These are phyloP conservation scores for Atherinosoma microstoma DNA, from an alignment of 2,797 vertebrate genomes.

Conservation along the genomic window DNA sequence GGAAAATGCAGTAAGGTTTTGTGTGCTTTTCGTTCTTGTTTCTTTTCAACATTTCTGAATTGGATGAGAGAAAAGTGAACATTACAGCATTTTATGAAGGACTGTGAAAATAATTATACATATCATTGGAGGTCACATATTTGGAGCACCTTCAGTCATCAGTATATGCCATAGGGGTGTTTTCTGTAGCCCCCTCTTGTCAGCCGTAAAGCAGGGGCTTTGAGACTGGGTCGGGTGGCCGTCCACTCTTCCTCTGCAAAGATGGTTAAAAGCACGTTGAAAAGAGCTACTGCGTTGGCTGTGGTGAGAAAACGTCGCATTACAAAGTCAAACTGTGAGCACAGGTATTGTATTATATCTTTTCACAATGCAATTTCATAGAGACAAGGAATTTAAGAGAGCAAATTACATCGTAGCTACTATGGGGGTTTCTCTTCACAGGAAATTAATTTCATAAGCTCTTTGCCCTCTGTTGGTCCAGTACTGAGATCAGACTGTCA, in stretches of 20 bases:
- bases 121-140: constrained; percentile 87
- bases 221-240: constrained; percentile 89
- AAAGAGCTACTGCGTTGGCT: constrained; percentile 13
- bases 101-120: constrained; percentile 83
- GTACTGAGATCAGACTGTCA: constrained; percentile 64
- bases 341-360: constrained; percentile 21
- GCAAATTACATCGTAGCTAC: constrained; percentile 49
- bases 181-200: constrained; percentile 97
- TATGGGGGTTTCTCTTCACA: constrained; percentile 47
- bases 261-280: constrained; percentile 36
- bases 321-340: constrained; percentile 37
- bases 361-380: constrained; percentile 55
- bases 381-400: constrained; percentile 55
- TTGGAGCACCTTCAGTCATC: constrained; percentile 98
- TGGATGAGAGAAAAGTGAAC: constrained; percentile 52
- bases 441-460: constrained; percentile 71
- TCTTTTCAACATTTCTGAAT: constrained; percentile 82
- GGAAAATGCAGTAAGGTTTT: constrained; percentile 79
- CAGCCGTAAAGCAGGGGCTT: constrained; percentile 92
- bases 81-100: constrained; percentile 81
- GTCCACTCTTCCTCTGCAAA: constrained; percentile 94
- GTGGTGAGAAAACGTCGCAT: constrained; percentile 10
- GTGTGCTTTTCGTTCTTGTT: constrained; percentile 69
- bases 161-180: constrained; percentile 99
- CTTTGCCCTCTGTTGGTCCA: constrained; percentile 61